Percentiles rank a stretch among this genome's conserved stretches.
These are phyloP conservation scores for Phasia obesa DNA, from an alignment of 2,888 invertebrate species.

Conservation along the genomic window DNA sequence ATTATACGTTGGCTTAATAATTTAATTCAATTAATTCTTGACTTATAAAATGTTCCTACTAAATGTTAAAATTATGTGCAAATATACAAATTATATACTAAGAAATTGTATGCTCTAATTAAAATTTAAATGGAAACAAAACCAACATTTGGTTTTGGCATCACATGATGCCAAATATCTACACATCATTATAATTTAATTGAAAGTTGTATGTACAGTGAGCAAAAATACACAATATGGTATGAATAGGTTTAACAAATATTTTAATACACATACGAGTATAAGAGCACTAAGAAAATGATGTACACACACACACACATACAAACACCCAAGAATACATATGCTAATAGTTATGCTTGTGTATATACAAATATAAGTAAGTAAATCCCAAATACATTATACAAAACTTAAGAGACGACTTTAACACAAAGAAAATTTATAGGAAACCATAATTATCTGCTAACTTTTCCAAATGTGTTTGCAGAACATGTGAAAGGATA, in stretches of 20 bases:
- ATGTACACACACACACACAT: neutral
- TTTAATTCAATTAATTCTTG: conserved; percentile 37
- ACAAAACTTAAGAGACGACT: conserved; percentile 31
- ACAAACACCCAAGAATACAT: neutral
- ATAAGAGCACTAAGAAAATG: neutral
- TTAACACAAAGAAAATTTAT: conserved; percentile 44
- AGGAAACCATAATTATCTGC: conserved; percentile 61
- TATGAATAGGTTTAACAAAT: conserved; percentile 3
- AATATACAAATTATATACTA: conserved; percentile 13
- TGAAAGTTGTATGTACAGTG: conserved; percentile 25
- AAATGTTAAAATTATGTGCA: conserved; percentile 32
- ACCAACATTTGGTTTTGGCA: conserved; percentile 42
- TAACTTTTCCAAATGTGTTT: conserved; percentile 23
- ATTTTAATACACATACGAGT: neutral
- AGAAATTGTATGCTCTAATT: conserved; percentile 23
- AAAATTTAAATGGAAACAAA: conserved; percentile 18
- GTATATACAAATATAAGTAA: neutral
- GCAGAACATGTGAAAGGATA: conserved; percentile 1
- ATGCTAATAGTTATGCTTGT: neutral
- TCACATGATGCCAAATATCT: conserved; percentile 25
- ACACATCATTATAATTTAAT: conserved; percentile 49
- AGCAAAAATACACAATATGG: neutral
- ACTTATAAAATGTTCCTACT: conserved; percentile 1
- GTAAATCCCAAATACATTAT: conserved; percentile 31
- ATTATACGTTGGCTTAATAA: neutral